Percentiles rank a stretch among this genome's conserved stretches.
phyloP scores from a whole-genome alignment of 1,140 invertebrate species.

The Bombus terrestris region DNA sequence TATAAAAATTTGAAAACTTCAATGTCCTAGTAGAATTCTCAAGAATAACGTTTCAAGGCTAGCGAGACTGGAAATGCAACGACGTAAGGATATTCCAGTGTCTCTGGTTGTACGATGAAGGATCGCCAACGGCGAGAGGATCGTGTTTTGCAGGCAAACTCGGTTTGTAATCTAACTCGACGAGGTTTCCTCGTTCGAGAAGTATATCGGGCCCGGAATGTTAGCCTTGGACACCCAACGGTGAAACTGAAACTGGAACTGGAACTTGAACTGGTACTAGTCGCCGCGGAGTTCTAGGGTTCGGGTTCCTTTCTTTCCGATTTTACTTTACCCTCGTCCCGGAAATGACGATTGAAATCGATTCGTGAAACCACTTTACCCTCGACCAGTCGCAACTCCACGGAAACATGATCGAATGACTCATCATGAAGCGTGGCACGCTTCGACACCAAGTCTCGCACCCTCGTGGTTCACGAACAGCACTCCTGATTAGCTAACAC shows the following conservation, averaged over 20 bases:
- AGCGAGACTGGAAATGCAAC: neutral
- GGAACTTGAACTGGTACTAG: slow-evolving; percentile 14
- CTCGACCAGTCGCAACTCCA: too few relatives aligned
- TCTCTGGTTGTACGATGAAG: neutral
- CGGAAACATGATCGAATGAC: slow-evolving; percentile 25
- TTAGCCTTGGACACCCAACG: slow-evolving; percentile 29
- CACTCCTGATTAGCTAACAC: neutral
- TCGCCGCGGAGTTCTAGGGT: neutral
- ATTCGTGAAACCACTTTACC: slow-evolving; percentile 5
- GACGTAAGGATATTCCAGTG: neutral
- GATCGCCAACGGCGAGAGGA: neutral
- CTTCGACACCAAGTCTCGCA: neutral
- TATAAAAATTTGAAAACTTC: neutral
- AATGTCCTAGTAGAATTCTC: neutral
- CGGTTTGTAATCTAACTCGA: slow-evolving; percentile 43
- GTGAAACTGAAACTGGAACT: slow-evolving; percentile 46
- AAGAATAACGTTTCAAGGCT: neutral
- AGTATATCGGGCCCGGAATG: slow-evolving; percentile 34
- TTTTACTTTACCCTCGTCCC: slow-evolving; percentile 5
- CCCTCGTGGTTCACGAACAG: neutral
- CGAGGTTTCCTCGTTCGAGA: slow-evolving; percentile 39
- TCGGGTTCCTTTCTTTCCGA: slow-evolving; percentile 15
- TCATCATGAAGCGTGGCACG: neutral
- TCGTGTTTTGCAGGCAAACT: slow-evolving; percentile 32
- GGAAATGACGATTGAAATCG: slow-evolving; percentile 44